Conservation (phyloP, 2,888 invertebrate species). For the Synanthedon vespiformis region DNA sequence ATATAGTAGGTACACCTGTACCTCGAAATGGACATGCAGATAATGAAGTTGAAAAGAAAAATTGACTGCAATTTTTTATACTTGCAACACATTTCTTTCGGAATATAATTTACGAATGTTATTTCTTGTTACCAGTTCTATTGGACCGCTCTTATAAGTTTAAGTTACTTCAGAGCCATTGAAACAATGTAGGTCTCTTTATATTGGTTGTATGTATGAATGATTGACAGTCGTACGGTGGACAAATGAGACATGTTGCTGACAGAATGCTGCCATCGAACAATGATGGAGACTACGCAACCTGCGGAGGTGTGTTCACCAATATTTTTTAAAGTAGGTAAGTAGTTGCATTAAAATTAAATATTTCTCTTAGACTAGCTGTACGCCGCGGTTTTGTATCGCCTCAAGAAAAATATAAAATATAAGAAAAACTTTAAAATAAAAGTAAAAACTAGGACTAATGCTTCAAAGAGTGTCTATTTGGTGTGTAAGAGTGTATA, state of each 20-base stretch:
- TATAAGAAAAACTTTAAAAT: no score
- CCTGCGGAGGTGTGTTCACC: background rate
- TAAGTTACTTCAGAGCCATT: constrained; percentile 2
- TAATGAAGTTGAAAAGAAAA: background rate
- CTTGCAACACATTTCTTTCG: background rate
- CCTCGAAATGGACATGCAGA: no score
- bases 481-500: no score
- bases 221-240: constrained; percentile 18
- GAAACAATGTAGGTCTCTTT: constrained; percentile 4
- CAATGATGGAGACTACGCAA: constrained; percentile 9
- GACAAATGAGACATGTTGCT: constrained; percentile 22
- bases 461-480: no score
- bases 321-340: background rate
- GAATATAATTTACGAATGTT: background rate
- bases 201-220: constrained; percentile 8
- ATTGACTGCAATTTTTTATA: background rate
- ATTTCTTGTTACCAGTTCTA: background rate
- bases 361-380: no score
- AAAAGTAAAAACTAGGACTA: no score
- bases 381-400: no score
- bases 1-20: no score
- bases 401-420: no score
- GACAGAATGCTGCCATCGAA: constrained; percentile 16
- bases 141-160: constrained; percentile 1
- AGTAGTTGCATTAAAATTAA: no score